Conservation (phyloP, 2,888 invertebrate genomes). For the Nudaria mundana region DNA sequence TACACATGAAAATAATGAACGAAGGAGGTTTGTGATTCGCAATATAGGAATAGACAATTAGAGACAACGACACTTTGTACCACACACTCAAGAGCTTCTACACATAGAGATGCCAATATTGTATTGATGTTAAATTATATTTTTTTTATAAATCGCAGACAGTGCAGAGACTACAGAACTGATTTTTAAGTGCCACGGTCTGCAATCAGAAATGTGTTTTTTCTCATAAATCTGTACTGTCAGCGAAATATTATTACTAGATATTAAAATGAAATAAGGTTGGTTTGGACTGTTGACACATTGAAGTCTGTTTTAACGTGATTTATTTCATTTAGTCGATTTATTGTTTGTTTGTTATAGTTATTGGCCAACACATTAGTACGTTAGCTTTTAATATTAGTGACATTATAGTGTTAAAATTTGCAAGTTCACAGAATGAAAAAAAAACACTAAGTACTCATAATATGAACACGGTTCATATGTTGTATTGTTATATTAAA, state of each 20-base stretch:
- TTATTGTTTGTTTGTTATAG: constrained; percentile 44
- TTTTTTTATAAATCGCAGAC: constrained; percentile 28
- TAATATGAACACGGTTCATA: constrained; percentile 68
- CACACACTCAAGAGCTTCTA: constrained; percentile 75
- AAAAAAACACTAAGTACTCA: constrained; percentile 48
- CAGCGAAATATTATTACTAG: constrained; percentile 19
- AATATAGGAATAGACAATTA: constrained; percentile 52
- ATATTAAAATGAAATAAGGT: too few relatives aligned
- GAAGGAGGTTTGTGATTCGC: constrained; percentile 20
- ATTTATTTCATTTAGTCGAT: constrained; percentile 13
- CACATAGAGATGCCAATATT: constrained; percentile 50
- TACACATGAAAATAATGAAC: constrained; percentile 12
- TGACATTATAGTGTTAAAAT: constrained; percentile 77
- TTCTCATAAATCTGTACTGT: constrained; percentile 43
- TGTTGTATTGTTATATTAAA: constrained; percentile 78
- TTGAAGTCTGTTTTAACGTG: constrained; percentile 16
- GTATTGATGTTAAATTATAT: constrained; percentile 24
- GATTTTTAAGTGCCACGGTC: constrained; percentile 64
- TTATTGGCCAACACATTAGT: constrained; percentile 54
- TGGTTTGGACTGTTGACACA: too few relatives aligned
- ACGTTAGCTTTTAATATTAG: constrained; percentile 79
- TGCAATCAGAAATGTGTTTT: constrained; percentile 44
- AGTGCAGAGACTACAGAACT: constrained; percentile 61
- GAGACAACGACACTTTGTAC: constrained; percentile 74
- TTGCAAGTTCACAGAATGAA: constrained; percentile 64